Evolutionary conservation across 2,113 vertebrate species (phyloP), one percentile per base, ranked within the genome.

Genomic region (Sapajus apella): DNA sequence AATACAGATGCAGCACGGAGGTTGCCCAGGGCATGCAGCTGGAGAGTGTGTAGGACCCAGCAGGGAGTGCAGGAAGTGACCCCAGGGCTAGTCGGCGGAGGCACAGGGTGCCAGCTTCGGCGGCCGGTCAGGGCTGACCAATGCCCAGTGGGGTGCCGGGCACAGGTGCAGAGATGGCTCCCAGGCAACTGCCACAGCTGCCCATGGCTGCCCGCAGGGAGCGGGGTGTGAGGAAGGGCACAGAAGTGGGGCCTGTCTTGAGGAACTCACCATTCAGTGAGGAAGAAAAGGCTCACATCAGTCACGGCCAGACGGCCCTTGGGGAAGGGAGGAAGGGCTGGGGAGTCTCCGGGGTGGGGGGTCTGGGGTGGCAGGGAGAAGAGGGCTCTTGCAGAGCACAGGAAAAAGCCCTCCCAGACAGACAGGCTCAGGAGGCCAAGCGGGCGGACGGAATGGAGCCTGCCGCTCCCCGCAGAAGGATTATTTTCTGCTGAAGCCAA

Each of bases 171-270:
- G 32, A 86, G 32, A 16, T 2, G 13, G 13, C 47, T 73, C 68
- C 40, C 35, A 5, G 68, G 10, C 16, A 8, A 50, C 10, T 1
- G 30, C 4, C 87, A 20, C 23, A 18, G 66, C 45, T 50, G 64
- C 61, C 58, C 45, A n/a, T 0, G 75, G 61, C 0, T n/a, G 43
- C 43, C 64, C 2, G 0, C 37, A 4, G 10, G 4, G 11, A 58
- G 37, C 52, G 1, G 4, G 11, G 27, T 30, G 8, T 7, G 4
- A 30, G 10, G 50, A 35, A 1, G 18, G 37, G 52, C 2, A 6
- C 72, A 35, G 55, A 32, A 2, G 14, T 27, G 77, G n/a, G 37
- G 14, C 50, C 35, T 37, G 8, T 40, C 40, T 55, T 27, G n/a
- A 40, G 43, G 68, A 56, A 32, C n/a, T 43, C 55, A 61, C n/a